phyloP scores from a whole-genome alignment of 2,797 vertebrate species.

The Leptodactylus fallax region DNA sequence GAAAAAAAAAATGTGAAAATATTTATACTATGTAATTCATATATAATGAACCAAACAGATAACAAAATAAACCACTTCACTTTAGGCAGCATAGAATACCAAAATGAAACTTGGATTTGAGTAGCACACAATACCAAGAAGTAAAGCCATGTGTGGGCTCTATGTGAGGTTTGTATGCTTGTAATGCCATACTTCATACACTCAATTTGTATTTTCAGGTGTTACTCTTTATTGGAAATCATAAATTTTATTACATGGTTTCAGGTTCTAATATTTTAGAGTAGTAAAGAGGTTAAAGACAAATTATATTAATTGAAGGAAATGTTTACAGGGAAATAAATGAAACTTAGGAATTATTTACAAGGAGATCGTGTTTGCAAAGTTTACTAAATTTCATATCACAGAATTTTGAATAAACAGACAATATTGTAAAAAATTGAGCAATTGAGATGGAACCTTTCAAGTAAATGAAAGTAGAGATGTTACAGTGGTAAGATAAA shows the following conservation, averaged over 20 bases:
- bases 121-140: background rate
- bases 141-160: constrained; percentile 42
- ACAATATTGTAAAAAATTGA: background rate
- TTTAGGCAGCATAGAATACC: constrained; percentile 4
- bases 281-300: background rate
- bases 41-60: constrained; percentile 54
- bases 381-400: background rate
- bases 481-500: background rate
- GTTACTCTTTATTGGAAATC: background rate
- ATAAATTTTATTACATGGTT: background rate
- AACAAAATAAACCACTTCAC: constrained; percentile 50
- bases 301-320: background rate
- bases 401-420: background rate
- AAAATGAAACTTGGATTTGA: background rate
- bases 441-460: background rate
- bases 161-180: background rate
- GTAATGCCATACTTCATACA: constrained; percentile 1
- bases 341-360: background rate
- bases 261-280: too few species aligned
- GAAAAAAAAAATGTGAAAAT: constrained; percentile 44
- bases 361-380: background rate
- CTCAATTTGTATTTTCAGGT: background rate
- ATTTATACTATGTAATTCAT: constrained; percentile 51
- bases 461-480: background rate
- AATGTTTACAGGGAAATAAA: background rate